Base-by-base conservation (phyloP, 2,113 vertebrate genomes). In the Charina bottae region DNA sequence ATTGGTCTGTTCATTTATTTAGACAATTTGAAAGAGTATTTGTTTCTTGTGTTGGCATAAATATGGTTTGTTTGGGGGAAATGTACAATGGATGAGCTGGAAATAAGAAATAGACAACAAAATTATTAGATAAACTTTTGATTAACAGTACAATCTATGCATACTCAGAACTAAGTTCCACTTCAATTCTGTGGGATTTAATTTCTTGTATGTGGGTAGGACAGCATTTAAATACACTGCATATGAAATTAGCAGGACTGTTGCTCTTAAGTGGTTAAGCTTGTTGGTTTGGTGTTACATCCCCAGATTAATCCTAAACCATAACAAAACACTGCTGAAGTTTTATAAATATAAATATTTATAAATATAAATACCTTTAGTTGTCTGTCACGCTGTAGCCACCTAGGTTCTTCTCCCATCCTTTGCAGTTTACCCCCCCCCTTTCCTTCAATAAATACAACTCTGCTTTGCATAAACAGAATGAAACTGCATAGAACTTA, bases 401-500 rank as follows among this genome's bases (percentile, higher is more conserved):
- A 85, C 89, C 92, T 88, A 86, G 92, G 92, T 95, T 86, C 15
- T 95, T 86, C 15, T 55, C 68, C 0, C 33, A 53, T 84, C 8
- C 92, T 93, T 93, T 92, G 93, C 93, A 90, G 55, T 91, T 86
- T 92, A 94, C 83, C 19, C 1, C 92, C 92, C 92, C 93, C 90
- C 26, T 24, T 0, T 87, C 56, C 83, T 93, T 87, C 93, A 93
- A 92, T 87, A 94, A 94, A 94, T 92, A 78, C 58, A 96, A 21
- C 89, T 68, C 49, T 93, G 93, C 94, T 96, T 96, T 94, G 90
- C 94, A 94, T 93, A 93, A 94, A 89, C 96, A 89, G 83, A 90
- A 93, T 97, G 95, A 95, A 92, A 94, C 96, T 97, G 96, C 46
- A 17, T 0, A 95, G 95, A 96, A 93, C 94, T 94, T 93, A 93